Conservation (phyloP, 2,113 vertebrate genomes). For the Actinemys pallida region DNA sequence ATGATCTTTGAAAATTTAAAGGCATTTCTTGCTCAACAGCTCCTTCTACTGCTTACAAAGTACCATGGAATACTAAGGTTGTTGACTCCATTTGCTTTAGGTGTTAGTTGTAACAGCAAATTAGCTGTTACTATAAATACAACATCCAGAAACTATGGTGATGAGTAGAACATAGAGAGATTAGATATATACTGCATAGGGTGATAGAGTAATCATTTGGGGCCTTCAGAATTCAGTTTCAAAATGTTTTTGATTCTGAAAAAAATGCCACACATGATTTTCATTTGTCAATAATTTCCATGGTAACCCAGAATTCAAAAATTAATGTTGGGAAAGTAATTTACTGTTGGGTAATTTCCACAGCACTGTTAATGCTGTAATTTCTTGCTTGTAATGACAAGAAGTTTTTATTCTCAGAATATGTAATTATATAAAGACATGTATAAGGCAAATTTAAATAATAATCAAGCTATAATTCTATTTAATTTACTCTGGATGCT, state of each 20-base stretch:
- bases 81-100: rapidly evolving
- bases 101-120: background rate
- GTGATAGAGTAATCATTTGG: background rate
- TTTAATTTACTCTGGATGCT: background rate
- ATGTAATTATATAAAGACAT: background rate
- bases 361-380: background rate
- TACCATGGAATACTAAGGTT: rapidly evolving
- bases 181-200: background rate
- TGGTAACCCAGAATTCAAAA: background rate
- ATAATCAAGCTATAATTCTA: background rate
- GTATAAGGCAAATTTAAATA: background rate
- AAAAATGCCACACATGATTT: background rate
- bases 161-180: rapidly evolving
- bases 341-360: background rate
- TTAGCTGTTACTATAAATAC: rapidly evolving
- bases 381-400: background rate
- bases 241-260: background rate
- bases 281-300: background rate
- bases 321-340: rapidly evolving
- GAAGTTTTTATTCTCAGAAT: background rate
- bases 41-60: conserved; percentile 38
- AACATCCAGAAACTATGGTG: rapidly evolving
- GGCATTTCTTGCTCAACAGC: conserved; percentile 62
- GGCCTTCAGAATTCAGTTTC: background rate
- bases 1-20: background rate